These are phyloP conservation scores for Betta splendens DNA, from an alignment of 2,797 vertebrate genomes.

Conservation along the genomic window DNA sequence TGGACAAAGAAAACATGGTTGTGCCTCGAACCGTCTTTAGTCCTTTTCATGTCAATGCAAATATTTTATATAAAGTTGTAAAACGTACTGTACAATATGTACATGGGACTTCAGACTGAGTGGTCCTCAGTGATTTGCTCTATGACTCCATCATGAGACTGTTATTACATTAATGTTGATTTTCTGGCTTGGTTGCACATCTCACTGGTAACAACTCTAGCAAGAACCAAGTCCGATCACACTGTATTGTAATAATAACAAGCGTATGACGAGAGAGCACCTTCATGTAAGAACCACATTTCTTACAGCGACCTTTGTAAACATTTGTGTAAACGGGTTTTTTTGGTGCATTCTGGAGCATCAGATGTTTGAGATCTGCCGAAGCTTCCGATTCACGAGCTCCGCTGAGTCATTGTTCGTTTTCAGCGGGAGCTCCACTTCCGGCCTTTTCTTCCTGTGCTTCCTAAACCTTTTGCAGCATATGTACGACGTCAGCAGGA, in stretches of 20 bases:
- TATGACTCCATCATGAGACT: slow-evolving; percentile 34
- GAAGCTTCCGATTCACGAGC: slow-evolving; percentile 86
- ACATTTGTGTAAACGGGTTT: slow-evolving; percentile 72
- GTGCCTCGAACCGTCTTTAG: slow-evolving; percentile 26
- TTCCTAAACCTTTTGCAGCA: slow-evolving; percentile 88
- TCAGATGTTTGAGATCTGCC: slow-evolving; percentile 95
- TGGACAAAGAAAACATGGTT: background rate
- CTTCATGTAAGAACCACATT: slow-evolving; percentile 39
- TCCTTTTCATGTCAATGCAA: slow-evolving; percentile 45
- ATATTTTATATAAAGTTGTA: slow-evolving; percentile 74
- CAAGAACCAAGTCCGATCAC: background rate
- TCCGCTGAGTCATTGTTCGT: slow-evolving; percentile 84
- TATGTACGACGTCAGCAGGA: slow-evolving; percentile 89
- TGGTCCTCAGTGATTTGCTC: slow-evolving; percentile 35
- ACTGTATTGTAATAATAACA: slow-evolving; percentile 28
- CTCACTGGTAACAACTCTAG: no score
- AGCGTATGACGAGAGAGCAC: slow-evolving; percentile 45
- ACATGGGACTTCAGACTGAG: slow-evolving; percentile 49
- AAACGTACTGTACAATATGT: slow-evolving; percentile 79
- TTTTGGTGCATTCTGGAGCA: slow-evolving; percentile 36
- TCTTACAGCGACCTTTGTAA: slow-evolving; percentile 70
- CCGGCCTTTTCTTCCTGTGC: slow-evolving; percentile 83
- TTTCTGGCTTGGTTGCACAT: slow-evolving; percentile 22
- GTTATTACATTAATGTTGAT: slow-evolving; percentile 21
- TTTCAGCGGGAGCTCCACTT: slow-evolving; percentile 93